A percentile compares a stretch with the other conserved stretches of the same genome.
Conservation (phyloP, 1,140 invertebrate genomes). For the Schlechtendalia chinensis region DNA sequence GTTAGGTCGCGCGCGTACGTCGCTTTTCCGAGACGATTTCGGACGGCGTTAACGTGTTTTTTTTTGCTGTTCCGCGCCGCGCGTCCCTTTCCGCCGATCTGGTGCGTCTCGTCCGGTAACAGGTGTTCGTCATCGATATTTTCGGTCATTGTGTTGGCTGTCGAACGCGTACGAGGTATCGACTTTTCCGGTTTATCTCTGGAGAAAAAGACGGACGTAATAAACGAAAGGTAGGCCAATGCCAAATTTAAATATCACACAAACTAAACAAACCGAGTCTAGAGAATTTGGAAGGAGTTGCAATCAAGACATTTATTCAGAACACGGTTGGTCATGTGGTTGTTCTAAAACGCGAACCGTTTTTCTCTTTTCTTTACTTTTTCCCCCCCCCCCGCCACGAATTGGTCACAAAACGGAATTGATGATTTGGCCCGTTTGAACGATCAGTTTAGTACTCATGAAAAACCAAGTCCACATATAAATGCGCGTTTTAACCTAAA, state of each 20-base stretch:
- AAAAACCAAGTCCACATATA: slow-evolving; percentile 38
- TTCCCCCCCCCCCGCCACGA: neutral
- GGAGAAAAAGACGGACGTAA: neutral
- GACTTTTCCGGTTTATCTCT: neutral
- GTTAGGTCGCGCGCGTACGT: no score
- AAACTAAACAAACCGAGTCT: neutral
- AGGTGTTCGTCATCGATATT: no score
- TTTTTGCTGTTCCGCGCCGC: no score
- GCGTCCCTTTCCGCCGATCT: no score
- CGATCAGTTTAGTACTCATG: slow-evolving; percentile 50
- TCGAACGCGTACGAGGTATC: neutral
- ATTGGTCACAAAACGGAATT: slow-evolving; percentile 15
- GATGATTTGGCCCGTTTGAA: slow-evolving; percentile 27
- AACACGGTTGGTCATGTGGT: neutral
- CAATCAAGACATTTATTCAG: neutral
- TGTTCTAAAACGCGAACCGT: neutral
- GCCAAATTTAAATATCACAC: slow-evolving; percentile 9
- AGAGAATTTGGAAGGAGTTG: slow-evolving; percentile 15
- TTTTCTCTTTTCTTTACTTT: slow-evolving; percentile 1
- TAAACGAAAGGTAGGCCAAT: slow-evolving; percentile 16
- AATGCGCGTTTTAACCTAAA: slow-evolving; percentile 48
- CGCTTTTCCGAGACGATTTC: no score
- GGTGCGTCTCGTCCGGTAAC: no score
- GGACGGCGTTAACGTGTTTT: no score
- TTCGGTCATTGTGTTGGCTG: neutral